These are phyloP conservation scores for Caenorhabditis japonica DNA, from an alignment of 2,888 invertebrate species.

Conservation along the genomic window DNA sequence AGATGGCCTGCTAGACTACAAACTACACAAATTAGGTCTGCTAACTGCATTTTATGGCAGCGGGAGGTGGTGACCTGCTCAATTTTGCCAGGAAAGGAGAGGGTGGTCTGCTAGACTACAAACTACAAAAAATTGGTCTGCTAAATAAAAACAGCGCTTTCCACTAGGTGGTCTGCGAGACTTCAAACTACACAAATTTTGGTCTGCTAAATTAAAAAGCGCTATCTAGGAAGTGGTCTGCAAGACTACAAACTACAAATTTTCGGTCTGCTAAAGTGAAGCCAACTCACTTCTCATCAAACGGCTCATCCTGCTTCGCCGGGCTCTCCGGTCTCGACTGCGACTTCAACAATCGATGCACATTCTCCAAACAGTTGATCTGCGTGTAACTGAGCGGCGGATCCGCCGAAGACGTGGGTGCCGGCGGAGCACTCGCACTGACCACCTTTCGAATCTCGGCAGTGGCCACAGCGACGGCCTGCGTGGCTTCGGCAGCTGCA, in stretches of 20 bases:
- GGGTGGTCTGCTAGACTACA: too few relatives aligned
- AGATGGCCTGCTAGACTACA: too few relatives aligned
- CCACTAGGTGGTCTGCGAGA: too few relatives aligned
- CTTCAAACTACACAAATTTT: too few relatives aligned
- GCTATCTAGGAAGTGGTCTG: neutral
- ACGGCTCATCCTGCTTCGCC: slow-evolving; percentile 43
- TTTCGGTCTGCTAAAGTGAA: too few relatives aligned
- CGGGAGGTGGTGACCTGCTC: too few relatives aligned
- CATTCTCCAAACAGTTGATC: slow-evolving; percentile 77
- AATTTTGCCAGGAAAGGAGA: too few relatives aligned
- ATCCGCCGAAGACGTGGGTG: slow-evolving; percentile 37
- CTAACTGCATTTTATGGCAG: too few relatives aligned
- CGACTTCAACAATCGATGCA: slow-evolving; percentile 74
- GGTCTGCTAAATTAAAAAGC: neutral
- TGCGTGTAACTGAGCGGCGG: slow-evolving; percentile 65
- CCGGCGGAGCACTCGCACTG: slow-evolving; percentile 10
- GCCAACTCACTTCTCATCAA: slow-evolving; percentile 53
- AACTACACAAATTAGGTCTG: too few relatives aligned
- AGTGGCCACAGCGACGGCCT: slow-evolving; percentile 41
- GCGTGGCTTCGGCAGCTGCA: slow-evolving; percentile 43
- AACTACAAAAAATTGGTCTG: too few relatives aligned
- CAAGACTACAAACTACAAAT: neutral
- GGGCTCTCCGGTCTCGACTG: slow-evolving; percentile 60
- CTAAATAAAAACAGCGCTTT: too few relatives aligned
- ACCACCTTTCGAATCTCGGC: slow-evolving; percentile 28